Base-by-base conservation (phyloP, 2,113 vertebrate species). In the Machaerirhynchus nigripectus region DNA sequence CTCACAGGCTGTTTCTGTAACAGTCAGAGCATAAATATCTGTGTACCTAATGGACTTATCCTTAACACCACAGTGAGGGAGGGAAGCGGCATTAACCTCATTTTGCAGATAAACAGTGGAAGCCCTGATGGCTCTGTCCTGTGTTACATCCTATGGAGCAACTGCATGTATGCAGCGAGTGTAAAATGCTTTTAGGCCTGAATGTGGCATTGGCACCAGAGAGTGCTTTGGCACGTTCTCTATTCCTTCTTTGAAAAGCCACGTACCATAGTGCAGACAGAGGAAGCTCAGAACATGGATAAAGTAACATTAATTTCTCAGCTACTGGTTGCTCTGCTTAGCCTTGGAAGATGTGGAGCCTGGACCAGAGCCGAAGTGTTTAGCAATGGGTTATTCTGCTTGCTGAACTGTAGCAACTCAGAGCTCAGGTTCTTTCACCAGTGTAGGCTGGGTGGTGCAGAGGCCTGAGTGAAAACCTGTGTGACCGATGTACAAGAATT, bases 21-120 rank as follows among this genome's bases (percentile, higher is more conserved):
- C 60, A 95, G 83, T 53, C 64, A 61, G 71, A 90, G 93, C 95
- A 96, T 84, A 96, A 95, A 91, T 89, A 94, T 91, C 84, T 60
- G 9, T 87, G 87, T 44, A 92, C 77, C 89, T 97, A 96, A 97
- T 96, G 93, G 93, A 96, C 84, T 96, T 97, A 97, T 70, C 95
- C 73, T 24, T 96, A 97, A 95, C 91, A 82, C 93, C 26, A 4
- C n/a, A 37, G 53, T 4, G 61, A 93, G 57, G 80, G 59, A 90
- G 88, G 83, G 73, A 94, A 95, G 65, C 0, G 0, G 95, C 87
- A 97, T 97, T 96, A 97, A 97, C 96, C 96, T 96, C 87, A 22
- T 96, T 96, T 82, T 91, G 84, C 87, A 93, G 95, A 95, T 94
- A 91, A 94, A 89, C 84, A 89, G 53, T 78, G 60, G 73, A 78